These are phyloP conservation scores for Pangasius krempfi DNA, from an alignment of 2,797 vertebrate species.

Conservation along the genomic window DNA sequence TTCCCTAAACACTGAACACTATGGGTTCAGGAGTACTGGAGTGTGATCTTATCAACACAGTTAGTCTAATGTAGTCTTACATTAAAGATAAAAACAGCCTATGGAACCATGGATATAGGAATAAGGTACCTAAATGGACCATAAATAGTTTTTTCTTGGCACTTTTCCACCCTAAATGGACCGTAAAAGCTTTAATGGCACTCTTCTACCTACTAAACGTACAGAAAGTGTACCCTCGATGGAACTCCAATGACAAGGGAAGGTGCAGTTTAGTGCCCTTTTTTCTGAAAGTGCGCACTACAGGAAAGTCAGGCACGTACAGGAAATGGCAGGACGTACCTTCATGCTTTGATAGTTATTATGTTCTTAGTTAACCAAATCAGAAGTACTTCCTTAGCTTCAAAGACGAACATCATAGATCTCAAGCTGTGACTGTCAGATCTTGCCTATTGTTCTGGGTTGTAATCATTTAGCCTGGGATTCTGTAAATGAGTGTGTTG, in stretches of 20 bases:
- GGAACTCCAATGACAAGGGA: too few relatives aligned
- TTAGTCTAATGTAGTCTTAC: not conserved
- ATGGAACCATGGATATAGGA: not conserved
- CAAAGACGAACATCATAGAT: not conserved
- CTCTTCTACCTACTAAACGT: too few relatives aligned
- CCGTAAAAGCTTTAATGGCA: too few relatives aligned
- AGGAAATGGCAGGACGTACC: not conserved
- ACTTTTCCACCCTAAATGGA: too few relatives aligned
- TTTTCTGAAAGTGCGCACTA: not conserved
- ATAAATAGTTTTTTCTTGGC: not conserved
- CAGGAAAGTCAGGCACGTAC: not conserved
- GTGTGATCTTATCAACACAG: not conserved
- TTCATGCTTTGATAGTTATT: not conserved
- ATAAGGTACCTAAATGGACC: not conserved
- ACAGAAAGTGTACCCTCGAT: too few relatives aligned
- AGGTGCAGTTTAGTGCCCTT: too few relatives aligned
- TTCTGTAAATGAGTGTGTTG: not conserved
- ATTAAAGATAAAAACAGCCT: not conserved
- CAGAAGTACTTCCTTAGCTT: not conserved
- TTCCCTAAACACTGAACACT: not conserved
- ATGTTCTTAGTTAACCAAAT: not conserved
- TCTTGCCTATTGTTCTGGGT: not conserved
- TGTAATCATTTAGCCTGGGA: not conserved
- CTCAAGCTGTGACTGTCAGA: not conserved
- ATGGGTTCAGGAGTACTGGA: not conserved